Base-by-base conservation (phyloP, 2,888 invertebrate genomes). In the Tromatobia lineatoria region DNA sequence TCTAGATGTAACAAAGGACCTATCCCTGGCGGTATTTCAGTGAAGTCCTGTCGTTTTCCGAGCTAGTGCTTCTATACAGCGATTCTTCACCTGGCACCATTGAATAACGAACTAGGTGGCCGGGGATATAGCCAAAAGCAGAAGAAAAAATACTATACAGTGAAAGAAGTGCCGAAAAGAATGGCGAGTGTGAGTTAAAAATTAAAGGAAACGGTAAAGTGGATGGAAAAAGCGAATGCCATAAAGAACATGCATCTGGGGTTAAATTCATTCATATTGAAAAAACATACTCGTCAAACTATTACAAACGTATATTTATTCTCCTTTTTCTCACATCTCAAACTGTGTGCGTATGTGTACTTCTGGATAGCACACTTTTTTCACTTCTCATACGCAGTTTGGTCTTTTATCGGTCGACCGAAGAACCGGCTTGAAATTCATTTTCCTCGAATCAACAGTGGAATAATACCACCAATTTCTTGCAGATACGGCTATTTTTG, bases 131-230 rank as follows among this genome's bases (percentile, higher is more conserved):
- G 7, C 18, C 20, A 18, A 23, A 38, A 25, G 52, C 50, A 42
- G 54, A 67, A 54, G 45, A 73, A 25, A 59, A 67, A 64, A 23
- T 42, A 66, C 23, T 80, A 86, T 85, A 83, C 67, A 74, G 79
- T 83, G 76, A 80, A 83, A 85, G 42, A 83, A 88, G 86, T 42
- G 52, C 50, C 18, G 20, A 45, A n/a, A 34, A 18, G 18, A 87
- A 85, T 86, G 85, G 80, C 70, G 82, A 86, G 86, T 83, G 85
- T 74, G 85, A 84, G 87, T 86, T 87, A 83, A 87, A 82, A 83
- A 85, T 85, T 83, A 71, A 86, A 83, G 79, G 50, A 79, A 76
- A 59, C 59, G 54, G 42, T 67, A 79, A 82, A 81, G 80, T 59
- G 70, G 57, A 74, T 74, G 34, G 54, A 61, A 69, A 74, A 71